These are phyloP conservation scores for Hydra vulgaris DNA, from an alignment of 30 jellyfish, hydroid and myxozoan species.

Conservation along the genomic window DNA sequence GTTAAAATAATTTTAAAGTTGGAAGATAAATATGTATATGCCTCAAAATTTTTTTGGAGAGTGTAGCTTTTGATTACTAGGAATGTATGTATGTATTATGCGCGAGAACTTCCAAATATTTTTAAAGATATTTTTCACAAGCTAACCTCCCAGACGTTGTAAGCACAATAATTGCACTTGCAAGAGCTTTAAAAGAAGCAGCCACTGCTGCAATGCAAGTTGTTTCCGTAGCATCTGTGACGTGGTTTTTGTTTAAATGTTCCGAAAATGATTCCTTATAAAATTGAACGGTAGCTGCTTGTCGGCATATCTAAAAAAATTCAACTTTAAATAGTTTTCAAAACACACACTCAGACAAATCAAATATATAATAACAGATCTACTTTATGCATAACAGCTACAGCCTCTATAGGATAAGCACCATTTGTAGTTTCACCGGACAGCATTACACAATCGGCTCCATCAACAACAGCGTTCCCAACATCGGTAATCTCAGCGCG, in stretches of 20 bases:
- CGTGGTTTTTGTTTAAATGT: slow-evolving; percentile 40
- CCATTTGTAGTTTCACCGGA: slow-evolving; percentile 99
- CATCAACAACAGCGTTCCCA: slow-evolving; percentile 91
- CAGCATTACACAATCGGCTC: slow-evolving; percentile 92
- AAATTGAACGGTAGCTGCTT: slow-evolving; percentile 74
- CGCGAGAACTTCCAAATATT: no score
- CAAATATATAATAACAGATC: neutral
- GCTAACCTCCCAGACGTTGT: slow-evolving; percentile 93
- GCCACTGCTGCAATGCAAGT: slow-evolving; percentile 90
- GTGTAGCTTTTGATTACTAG: no score
- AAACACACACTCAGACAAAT: no score
- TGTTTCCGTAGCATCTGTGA: slow-evolving; percentile 78
- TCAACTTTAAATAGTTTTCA: neutral
- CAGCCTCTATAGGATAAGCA: slow-evolving; percentile 77
- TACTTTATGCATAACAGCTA: slow-evolving; percentile 71
- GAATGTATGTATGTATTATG: no score
- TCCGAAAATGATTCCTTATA: slow-evolving; percentile 53
- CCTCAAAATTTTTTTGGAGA: no score
- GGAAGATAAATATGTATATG: no score
- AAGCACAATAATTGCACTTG: slow-evolving; percentile 75
- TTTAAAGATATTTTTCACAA: no score
- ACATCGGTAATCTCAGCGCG: slow-evolving; percentile 99
- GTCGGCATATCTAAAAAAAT: slow-evolving; percentile 65
- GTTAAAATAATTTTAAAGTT: no score
- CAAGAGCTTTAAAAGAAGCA: slow-evolving; percentile 84